Base-by-base conservation (phyloP, 1,140 invertebrate genomes). In the Eurosta solidaginis region DNA sequence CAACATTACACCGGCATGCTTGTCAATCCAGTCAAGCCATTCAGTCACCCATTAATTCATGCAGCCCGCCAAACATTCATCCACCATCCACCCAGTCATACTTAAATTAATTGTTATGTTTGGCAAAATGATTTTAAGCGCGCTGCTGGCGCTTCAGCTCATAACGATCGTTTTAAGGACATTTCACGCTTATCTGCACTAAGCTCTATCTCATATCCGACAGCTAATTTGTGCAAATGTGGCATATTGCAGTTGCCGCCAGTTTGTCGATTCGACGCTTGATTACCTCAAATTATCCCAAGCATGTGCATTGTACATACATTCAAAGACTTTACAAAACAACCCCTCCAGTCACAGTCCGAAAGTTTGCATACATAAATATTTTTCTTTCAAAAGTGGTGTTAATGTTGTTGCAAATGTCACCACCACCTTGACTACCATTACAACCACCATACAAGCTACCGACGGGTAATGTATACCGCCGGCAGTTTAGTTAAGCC, bases 171-270 rank as follows among this genome's bases (percentile, higher is more conserved):
- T 40, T 76, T 54, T 76, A 76, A 76, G 49, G 49, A 52, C 50
- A 76, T 76, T 76, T 76, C 50, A 50, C 75, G 75, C 47, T 76
- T 50, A 54, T 76, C 75, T 47, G 75, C 75, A 29, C 45, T 76
- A 47, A 47, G 75, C 22, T 29, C 22, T 9, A 25, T 47, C 47
- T 14, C 47, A 47, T 29, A 75, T 75, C 74, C 74, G 74, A 75
- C 74, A 75, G 59, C 59, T 68, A 68, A 68, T 68, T 68, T 68
- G 59, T 33, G 59, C 59, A 68, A 68, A 68, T 68, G 33, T 42
- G 59, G 59, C 59, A 68, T 68, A 68, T 68, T 68, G 59, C 59
- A 68, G 59, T n/a, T n/a, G n/a, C 59, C 59, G 59, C 59, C 59
- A n/a, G 74, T 75, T 47, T 33, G 74, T 47, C 44, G 42, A 10